Base-by-base conservation (phyloP, 2,113 vertebrate species). In the Scomber scombrus region DNA sequence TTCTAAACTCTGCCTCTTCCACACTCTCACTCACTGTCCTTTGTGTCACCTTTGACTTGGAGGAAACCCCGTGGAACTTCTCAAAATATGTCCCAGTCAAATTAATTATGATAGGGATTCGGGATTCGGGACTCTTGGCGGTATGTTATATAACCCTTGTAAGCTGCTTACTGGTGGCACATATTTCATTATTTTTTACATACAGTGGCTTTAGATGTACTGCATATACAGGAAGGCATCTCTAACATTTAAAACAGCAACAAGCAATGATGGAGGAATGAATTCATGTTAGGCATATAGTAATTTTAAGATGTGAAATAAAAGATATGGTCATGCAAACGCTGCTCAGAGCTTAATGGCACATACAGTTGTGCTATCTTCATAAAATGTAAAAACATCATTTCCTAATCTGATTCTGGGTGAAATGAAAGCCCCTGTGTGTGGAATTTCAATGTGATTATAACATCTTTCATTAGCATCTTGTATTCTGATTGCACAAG, bases 91-190 rank as follows among this genome's bases (percentile, higher is more conserved):
- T 31, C 58, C 46, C 21, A 19, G 54, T n/a, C 49, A 75, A 75
- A 75, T 60, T 5, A 45, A 80, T 57, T 63, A 56, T 26, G 45
- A 64, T 78, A 51, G 21, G 45, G 23, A 26, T 26, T 26, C 23
- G 21, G 45, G 23, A 26, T 26, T 26, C 23, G 23, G 23, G 64
- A 58, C 70, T 61, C 55, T 74, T 46, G 51, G 75, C 63, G 46
- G 18, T 63, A 11, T 56, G 40, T 73, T 56, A 31, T 26, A 50
- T 21, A 84, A 68, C 23, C 15, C 18, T 15, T 34, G 14, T 57
- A 71, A 71, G 54, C 23, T 18, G 58, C 31, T 70, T 51, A 47
- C 45, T 55, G 2, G 34, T 66, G 47, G 58, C 49, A 57, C n/a
- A 50, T 31, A 40, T 26, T 67, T 72, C 9, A 71, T 26, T 68